Evolutionary conservation across 2,888 invertebrate species (phyloP).

Genomic region (Dynastes tityus): DNA sequence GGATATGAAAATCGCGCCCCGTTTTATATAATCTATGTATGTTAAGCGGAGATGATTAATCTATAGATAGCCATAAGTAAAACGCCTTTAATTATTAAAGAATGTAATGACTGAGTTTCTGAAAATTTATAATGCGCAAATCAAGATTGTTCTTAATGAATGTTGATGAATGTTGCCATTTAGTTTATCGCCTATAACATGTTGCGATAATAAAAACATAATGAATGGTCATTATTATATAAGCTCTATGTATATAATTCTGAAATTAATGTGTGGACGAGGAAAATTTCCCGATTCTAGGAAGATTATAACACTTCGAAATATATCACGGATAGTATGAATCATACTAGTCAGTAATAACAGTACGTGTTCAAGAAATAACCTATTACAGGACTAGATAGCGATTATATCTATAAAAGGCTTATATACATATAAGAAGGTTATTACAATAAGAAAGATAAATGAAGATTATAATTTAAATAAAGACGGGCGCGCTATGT

Average conservation of each 20-base stretch:
- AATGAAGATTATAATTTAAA: too few species aligned
- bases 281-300: background rate
- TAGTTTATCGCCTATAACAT: background rate
- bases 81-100: constrained; percentile 24
- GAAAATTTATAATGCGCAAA: background rate
- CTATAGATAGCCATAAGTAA: constrained; percentile 11
- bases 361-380: too few species aligned
- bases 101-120: constrained; percentile 8
- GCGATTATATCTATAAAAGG: too few species aligned
- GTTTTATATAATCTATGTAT: background rate
- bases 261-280: background rate
- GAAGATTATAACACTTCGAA: background rate
- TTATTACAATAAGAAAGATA: too few species aligned
- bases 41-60: constrained; percentile 6
- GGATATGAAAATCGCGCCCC: too few species aligned
- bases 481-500: too few species aligned
- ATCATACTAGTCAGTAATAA: too few species aligned
- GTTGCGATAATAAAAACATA: constrained; percentile 2
- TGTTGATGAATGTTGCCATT: constrained; percentile 25
- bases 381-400: too few species aligned
- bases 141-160: constrained; percentile 15
- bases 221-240: background rate
- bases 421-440: too few species aligned
- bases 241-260: background rate
- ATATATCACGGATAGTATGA: background rate